Base-by-base conservation (phyloP, 2,113 vertebrate genomes). In the Petaurus breviceps region DNA sequence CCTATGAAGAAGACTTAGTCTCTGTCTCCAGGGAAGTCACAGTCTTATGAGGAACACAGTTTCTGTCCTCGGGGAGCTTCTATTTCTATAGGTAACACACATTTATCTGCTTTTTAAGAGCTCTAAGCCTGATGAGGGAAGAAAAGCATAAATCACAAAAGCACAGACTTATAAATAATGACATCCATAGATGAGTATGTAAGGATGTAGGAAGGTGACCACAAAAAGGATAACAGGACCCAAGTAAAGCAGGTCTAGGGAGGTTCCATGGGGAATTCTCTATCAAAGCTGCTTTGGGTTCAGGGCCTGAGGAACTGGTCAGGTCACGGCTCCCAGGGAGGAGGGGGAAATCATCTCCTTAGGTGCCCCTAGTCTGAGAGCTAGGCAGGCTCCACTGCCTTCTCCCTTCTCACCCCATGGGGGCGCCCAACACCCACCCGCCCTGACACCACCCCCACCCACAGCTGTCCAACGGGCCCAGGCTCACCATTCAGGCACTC, bases 401-500 rank as follows among this genome's bases (percentile, higher is more conserved):
- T 61, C 37, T 47, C 89, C 61, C 7, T 89, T 2, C 3, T 0
- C 93, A 89, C 68, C 47, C 14, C 52, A 0, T 61, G 91, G 28
- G 94, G 96, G 95, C 52, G 23, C 96, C 28, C 25, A n/a, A 93
- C 3, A 50, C 94, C 54, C 3, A n/a, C 8, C 43, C 6, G 14
- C 53, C 0, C 12, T 14, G 5, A 22, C 19, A 0, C 26, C 1
- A 4, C 49, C 94, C 54, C 14, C 12, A 77, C n/a, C 4, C 61
- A 68, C 2, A 3, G 12, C 61, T 31, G 57, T 31, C 37, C 4
- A 50, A 31, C n/a, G 16, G 51, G 5, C 31, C 95, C 0, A 0
- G 92, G 92, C 98, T 98, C 97, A 99, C 99, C 99, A 0, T 99
- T 99, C 95, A 99, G 99, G 96, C 99, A 99, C 97, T 99, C 99